Conservation (phyloP, 2,797 vertebrate genomes). For the Channallabes apus region DNA sequence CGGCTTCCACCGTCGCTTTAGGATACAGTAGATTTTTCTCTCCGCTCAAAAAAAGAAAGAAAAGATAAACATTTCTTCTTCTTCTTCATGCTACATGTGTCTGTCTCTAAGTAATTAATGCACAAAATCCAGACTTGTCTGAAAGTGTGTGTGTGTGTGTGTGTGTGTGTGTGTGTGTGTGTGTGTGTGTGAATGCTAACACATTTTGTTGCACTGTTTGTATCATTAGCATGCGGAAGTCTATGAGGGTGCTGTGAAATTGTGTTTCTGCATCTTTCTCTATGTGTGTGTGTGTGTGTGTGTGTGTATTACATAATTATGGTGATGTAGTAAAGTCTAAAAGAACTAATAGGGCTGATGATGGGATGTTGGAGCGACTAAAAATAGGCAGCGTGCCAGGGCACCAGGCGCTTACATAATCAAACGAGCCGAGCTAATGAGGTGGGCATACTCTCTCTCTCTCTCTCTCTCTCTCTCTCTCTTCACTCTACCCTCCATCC, state of each 20-base stretch:
- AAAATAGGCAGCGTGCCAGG: slow-evolving; percentile 46
- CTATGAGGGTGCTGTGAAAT: slow-evolving; percentile 52
- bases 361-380: slow-evolving; percentile 42
- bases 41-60: background rate
- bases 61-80: background rate
- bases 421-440: slow-evolving; percentile 72
- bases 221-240: slow-evolving; percentile 60
- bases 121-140: background rate
- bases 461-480: slow-evolving; percentile 36
- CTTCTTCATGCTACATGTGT: slow-evolving; percentile 10
- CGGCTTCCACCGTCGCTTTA: background rate
- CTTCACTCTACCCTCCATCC: slow-evolving; percentile 28
- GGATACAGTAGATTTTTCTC: background rate
- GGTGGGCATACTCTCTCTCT: slow-evolving; percentile 60
- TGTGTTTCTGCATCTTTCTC: background rate
- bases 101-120: slow-evolving; percentile 21
- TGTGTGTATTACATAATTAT: slow-evolving; percentile 60
- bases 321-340: slow-evolving; percentile 49
- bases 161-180: slow-evolving; percentile 27
- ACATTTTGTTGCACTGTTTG: slow-evolving; percentile 40
- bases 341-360: slow-evolving; percentile 47
- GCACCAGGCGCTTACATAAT: slow-evolving; percentile 66
- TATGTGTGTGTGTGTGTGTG: background rate
- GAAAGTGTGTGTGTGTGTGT: background rate
- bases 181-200: slow-evolving; percentile 25